Evolutionary conservation across 1,140 invertebrate species (phyloP), one percentile per base, ranked within the genome.

Genomic region (Plectrocnemia conspersa): DNA sequence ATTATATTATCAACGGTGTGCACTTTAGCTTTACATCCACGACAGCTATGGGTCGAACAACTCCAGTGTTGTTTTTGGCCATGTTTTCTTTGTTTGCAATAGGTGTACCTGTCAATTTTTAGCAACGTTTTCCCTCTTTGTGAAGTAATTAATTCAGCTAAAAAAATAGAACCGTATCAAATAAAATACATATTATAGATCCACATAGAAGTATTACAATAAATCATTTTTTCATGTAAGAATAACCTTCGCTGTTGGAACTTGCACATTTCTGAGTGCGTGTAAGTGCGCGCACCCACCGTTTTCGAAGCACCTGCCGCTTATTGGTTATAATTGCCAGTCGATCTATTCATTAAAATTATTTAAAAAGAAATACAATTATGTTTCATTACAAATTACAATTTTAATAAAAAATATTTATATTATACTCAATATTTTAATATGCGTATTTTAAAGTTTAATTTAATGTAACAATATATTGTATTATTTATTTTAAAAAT

Each of bases 1-100:
- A 55, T 29, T 11, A 7, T 18, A 21, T 29, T 15, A 2, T 47
- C 5, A 2, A 21, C 13, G 10, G 24, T 55, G 21, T 47, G 33
- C 15, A 46, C 33, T 2, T 18, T 13, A 18, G 53, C 53, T 2
- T 27, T 46, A 16, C 53, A 55, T 2, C 29, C 29, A 21, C 40
- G 46, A 18, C 38, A 24, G 7, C 6, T 10, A n/a, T 47, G 27
- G 2, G 44, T 47, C 7, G 53, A 46, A 25, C 53, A 55, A 10
- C 19, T 19, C 53, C 53, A 55, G 16, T 44, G 13, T 9, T 10
- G 10, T 6, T 27, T 47, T 15, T 44, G 32, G 5, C 10, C 9
- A 9, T 7, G 5, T 44, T 21, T 44, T 9, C 7, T 9, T 15
- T 44, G 7, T n/a, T 13, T 32, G 19, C 22, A 48, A 24, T 33